Conservation (phyloP, 2,888 invertebrate genomes). For the Spisula subtruncata region DNA sequence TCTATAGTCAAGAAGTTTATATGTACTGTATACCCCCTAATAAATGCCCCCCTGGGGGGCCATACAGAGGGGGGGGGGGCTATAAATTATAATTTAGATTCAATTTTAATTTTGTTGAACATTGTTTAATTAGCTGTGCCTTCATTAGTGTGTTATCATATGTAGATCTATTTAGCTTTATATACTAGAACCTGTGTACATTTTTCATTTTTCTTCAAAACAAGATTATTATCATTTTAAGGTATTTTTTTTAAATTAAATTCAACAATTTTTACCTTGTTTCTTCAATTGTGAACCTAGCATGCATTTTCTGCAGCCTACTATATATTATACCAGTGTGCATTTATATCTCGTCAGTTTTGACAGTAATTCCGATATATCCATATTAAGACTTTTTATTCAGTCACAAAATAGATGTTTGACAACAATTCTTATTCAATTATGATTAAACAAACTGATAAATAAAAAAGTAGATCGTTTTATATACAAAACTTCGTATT, state of each 20-base stretch:
- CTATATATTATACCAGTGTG: neutral
- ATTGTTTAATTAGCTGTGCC: slow-evolving; percentile 11
- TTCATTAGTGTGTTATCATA: neutral
- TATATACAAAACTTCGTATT: too few species aligned
- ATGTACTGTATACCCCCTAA: neutral
- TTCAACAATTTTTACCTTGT: neutral
- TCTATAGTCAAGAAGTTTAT: too few species aligned
- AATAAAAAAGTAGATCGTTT: too few species aligned
- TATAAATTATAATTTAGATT: neutral
- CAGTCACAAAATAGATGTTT: too few species aligned
- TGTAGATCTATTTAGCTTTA: neutral
- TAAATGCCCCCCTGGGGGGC: too few species aligned
- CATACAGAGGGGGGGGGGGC: too few species aligned
- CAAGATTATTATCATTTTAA: neutral
- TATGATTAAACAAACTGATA: too few species aligned
- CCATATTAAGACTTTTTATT: too few species aligned
- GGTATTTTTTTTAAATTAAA: neutral
- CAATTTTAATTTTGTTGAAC: neutral
- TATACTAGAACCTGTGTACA: neutral
- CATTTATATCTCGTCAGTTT: neutral
- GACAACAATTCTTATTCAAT: too few species aligned
- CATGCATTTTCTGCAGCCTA: neutral
- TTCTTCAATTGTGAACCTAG: neutral
- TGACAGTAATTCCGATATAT: too few species aligned
- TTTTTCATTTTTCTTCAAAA: neutral